phyloP scores from a whole-genome alignment of 2,113 vertebrate species.

The Spheniscus mendiculus region DNA sequence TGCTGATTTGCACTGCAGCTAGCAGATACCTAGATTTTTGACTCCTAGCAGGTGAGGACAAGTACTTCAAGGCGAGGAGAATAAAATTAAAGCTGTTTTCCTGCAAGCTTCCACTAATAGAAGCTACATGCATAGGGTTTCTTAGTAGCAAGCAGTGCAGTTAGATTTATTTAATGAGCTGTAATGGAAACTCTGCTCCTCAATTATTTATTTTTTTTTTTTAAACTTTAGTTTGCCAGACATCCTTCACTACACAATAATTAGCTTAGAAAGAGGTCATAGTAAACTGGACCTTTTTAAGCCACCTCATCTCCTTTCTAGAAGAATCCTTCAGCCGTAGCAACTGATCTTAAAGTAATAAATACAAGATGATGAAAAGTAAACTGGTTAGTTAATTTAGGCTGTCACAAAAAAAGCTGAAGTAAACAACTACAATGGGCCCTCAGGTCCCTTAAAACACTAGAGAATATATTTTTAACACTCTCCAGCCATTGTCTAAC shows the following conservation, averaged over 20 bases:
- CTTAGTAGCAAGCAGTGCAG: not conserved
- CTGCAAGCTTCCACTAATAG: not conserved
- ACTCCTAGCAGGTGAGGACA: conserved; percentile 21
- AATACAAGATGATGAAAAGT: conserved; percentile 6
- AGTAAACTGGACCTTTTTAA: not conserved
- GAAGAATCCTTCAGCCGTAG: not conserved
- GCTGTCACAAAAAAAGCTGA: not conserved
- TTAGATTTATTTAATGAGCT: conserved; percentile 29
- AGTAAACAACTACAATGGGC: not conserved
- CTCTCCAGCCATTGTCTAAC: not conserved
- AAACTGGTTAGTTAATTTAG: conserved; percentile 22
- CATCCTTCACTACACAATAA: conserved; percentile 36
- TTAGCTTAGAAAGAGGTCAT: conserved; percentile 16
- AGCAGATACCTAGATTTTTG: conserved; percentile 29
- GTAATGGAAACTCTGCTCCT: conserved; percentile 28
- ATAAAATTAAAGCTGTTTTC: conserved; percentile 34
- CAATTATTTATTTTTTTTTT: not conserved
- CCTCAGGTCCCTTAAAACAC: not conserved
- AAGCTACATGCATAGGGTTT: not conserved
- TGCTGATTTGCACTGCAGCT: conserved; percentile 54
- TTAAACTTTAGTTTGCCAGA: not conserved
- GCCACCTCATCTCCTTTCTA: not conserved
- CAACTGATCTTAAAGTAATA: not conserved
- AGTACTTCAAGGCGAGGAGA: conserved; percentile 45
- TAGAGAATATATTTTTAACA: not conserved